Conservation (phyloP, 1,140 invertebrate species). For the Orussus abietinus region DNA sequence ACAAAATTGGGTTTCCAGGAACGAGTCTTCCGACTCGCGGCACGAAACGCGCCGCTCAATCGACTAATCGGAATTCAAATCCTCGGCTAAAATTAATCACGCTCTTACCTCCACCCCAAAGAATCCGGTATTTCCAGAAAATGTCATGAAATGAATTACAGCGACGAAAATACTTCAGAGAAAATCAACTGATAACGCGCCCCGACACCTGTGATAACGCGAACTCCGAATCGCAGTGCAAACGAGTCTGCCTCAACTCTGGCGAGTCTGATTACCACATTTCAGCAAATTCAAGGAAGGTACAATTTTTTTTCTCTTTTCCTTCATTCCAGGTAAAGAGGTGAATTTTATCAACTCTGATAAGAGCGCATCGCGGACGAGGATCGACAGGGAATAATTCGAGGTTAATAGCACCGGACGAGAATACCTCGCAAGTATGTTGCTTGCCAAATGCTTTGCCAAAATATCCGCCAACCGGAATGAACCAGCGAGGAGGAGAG, state of each 20-base stretch:
- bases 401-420: conserved; percentile 37
- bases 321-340: too few species aligned
- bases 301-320: too few species aligned
- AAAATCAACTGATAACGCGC: too few species aligned
- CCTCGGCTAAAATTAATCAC: neutral
- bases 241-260: too few species aligned
- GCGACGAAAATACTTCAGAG: too few species aligned
- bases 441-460: conserved; percentile 36
- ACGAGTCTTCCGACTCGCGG: conserved; percentile 14
- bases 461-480: conserved; percentile 30
- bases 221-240: too few species aligned
- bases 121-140: neutral
- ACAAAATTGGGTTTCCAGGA: conserved; percentile 21
- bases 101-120: neutral
- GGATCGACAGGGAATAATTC: too few species aligned
- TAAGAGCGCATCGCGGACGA: too few species aligned
- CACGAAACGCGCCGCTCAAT: neutral
- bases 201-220: too few species aligned
- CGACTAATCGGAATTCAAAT: neutral
- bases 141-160: neutral
- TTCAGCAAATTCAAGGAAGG: too few species aligned
- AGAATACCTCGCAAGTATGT: conserved; percentile 37
- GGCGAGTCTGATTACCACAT: too few species aligned
- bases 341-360: too few species aligned
- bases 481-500: conserved; percentile 10